These are phyloP conservation scores for Dorcus hopei DNA, from an alignment of 2,888 invertebrate species.

Conservation along the genomic window DNA sequence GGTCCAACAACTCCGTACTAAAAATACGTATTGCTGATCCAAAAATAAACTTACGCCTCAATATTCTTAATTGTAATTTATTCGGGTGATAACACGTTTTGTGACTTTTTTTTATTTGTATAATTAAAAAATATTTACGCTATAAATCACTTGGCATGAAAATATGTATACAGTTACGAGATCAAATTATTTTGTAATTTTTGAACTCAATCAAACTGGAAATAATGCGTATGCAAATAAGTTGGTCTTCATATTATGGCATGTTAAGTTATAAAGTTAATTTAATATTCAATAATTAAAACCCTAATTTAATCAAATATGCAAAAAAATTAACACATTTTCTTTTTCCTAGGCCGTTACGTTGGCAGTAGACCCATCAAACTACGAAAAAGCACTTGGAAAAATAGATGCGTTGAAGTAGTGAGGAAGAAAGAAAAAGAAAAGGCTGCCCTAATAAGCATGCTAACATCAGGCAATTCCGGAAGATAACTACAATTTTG, in stretches of 20 bases:
- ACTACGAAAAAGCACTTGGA: conserved; percentile 94
- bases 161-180: too few relatives aligned
- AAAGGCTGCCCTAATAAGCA: conserved; percentile 77
- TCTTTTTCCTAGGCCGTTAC: conserved; percentile 75
- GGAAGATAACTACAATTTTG: conserved; percentile 31
- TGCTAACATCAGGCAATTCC: conserved; percentile 58
- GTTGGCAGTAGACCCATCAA: conserved; percentile 99
- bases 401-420: conserved; percentile 85
- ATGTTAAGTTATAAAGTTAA: too few relatives aligned
- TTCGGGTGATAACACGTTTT: background rate
- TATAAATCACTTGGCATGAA: too few relatives aligned
- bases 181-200: too few relatives aligned
- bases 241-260: too few relatives aligned
- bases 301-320: too few relatives aligned
- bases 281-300: background rate
- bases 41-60: conserved; percentile 5
- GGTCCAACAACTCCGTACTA: conserved; percentile 3
- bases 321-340: background rate
- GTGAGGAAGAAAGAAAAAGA: conserved; percentile 96
- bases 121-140: too few relatives aligned
- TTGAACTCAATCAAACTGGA: background rate
- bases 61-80: background rate
- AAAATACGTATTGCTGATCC: conserved; percentile 10
- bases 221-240: background rate
- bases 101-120: too few relatives aligned